Conservation (phyloP, 2,797 vertebrate genomes). For the Argyrosomus regius region DNA sequence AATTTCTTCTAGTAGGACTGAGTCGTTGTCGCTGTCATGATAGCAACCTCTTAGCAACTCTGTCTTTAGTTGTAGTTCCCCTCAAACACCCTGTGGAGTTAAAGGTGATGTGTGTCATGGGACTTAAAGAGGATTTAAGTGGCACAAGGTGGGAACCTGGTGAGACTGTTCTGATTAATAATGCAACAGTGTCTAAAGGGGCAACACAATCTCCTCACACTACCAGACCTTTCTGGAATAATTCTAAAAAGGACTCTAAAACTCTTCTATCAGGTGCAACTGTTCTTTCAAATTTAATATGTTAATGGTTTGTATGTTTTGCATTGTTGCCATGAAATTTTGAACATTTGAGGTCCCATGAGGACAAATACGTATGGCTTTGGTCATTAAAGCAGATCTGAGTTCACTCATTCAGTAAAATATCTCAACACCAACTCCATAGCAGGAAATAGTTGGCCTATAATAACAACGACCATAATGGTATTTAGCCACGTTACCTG, state of each 20-base stretch:
- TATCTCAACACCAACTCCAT: background rate
- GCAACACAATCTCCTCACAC: constrained; percentile 63
- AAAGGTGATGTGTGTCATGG: constrained; percentile 42
- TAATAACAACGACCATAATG: too few relatives aligned
- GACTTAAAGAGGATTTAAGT: constrained; percentile 58
- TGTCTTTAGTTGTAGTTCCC: constrained; percentile 33
- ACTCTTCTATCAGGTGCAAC: constrained; percentile 27
- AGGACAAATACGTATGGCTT: background rate
- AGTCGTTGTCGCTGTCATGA: background rate
- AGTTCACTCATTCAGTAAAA: background rate
- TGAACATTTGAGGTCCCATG: background rate
- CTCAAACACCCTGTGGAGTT: constrained; percentile 17
- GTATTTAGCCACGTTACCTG: too few relatives aligned
- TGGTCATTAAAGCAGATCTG: background rate
- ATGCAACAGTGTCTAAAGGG: constrained; percentile 69
- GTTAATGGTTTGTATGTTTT: constrained; percentile 15
- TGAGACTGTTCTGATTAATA: constrained; percentile 71
- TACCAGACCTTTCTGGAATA: constrained; percentile 43
- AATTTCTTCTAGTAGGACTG: background rate
- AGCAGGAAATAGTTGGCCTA: too few relatives aligned
- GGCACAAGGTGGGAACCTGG: constrained; percentile 52
- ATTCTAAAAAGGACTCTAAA: constrained; percentile 31
- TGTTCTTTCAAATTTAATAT: constrained; percentile 35
- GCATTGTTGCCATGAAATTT: background rate
- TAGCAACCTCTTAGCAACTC: background rate